Percentiles rank a stretch among this genome's conserved stretches.
phyloP scores from a whole-genome alignment of 2,888 invertebrate species.

The Macropis europaea region DNA sequence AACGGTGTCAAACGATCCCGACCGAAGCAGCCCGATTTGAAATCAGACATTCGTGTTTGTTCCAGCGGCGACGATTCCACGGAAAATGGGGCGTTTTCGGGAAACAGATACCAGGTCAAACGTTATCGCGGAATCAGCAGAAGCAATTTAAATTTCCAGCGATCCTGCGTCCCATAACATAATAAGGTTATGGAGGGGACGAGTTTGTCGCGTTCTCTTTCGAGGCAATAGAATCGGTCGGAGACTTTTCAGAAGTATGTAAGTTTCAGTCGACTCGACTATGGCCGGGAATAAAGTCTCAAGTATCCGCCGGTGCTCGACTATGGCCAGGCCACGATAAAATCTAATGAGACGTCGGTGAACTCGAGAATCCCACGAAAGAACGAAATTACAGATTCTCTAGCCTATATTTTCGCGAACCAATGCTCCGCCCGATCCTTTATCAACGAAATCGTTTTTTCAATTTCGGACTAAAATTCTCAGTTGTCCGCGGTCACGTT shows the following conservation, averaged over 20 bases:
- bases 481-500: too few relatives aligned
- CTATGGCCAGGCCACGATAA: slow-evolving; percentile 38
- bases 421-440: slow-evolving; percentile 46
- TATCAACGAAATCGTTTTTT: slow-evolving; percentile 55
- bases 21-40: too few relatives aligned
- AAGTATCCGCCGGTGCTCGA: slow-evolving; percentile 37
- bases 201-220: slow-evolving; percentile 15
- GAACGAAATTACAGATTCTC: slow-evolving; percentile 54
- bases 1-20: too few relatives aligned
- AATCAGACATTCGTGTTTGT: too few relatives aligned
- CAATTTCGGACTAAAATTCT: slow-evolving; percentile 25
- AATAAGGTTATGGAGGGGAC: slow-evolving; percentile 11
- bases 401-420: slow-evolving; percentile 44
- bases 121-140: neutral
- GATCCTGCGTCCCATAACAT: neutral
- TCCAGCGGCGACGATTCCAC: too few relatives aligned
- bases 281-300: slow-evolving; percentile 46
- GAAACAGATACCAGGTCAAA: neutral
- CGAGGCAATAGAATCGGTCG: slow-evolving; percentile 21
- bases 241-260: slow-evolving; percentile 40
- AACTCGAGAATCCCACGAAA: slow-evolving; percentile 30
- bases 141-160: too few relatives aligned
- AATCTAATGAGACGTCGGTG: slow-evolving; percentile 52
- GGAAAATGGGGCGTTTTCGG: neutral
- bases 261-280: slow-evolving; percentile 41